Conservation (phyloP, 2,797 vertebrate species). For the Helarctos malayanus region DNA sequence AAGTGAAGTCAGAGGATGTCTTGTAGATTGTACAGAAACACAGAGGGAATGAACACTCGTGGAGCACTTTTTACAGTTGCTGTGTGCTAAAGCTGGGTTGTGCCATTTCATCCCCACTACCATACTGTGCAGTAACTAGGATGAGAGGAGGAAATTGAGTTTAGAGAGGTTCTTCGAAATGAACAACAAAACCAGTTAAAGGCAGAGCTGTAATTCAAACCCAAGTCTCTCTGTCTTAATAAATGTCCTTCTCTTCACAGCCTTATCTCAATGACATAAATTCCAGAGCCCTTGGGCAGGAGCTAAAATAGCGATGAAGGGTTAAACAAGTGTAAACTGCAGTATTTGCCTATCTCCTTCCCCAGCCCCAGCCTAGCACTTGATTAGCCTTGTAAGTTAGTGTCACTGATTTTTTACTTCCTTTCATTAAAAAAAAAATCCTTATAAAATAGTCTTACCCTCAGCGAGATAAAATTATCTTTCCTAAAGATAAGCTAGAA, state of each 20-base stretch:
- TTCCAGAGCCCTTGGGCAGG: background rate
- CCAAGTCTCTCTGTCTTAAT: background rate
- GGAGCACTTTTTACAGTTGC: background rate
- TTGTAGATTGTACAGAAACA: background rate
- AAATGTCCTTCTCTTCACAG: background rate
- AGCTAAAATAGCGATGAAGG: background rate
- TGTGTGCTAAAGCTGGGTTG: background rate
- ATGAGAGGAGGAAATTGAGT: background rate
- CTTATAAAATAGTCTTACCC: constrained; percentile 2
- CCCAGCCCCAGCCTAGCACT: background rate
- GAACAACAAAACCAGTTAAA: background rate
- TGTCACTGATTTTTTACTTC: background rate
- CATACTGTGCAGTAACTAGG: background rate
- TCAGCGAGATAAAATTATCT: constrained; percentile 45
- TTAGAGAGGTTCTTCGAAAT: background rate
- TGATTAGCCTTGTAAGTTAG: background rate
- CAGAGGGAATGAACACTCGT: background rate
- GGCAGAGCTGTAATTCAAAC: background rate
- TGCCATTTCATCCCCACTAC: background rate
- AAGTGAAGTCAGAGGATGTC: background rate
- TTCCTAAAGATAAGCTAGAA: constrained; percentile 2
- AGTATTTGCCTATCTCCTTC: background rate
- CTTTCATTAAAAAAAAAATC: background rate
- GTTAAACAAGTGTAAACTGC: background rate
- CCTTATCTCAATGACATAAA: background rate